A percentile compares a stretch with the other conserved stretches of the same genome.
Conservation (phyloP, 1,140 invertebrate genomes). For the Drosophila nasuta region DNA sequence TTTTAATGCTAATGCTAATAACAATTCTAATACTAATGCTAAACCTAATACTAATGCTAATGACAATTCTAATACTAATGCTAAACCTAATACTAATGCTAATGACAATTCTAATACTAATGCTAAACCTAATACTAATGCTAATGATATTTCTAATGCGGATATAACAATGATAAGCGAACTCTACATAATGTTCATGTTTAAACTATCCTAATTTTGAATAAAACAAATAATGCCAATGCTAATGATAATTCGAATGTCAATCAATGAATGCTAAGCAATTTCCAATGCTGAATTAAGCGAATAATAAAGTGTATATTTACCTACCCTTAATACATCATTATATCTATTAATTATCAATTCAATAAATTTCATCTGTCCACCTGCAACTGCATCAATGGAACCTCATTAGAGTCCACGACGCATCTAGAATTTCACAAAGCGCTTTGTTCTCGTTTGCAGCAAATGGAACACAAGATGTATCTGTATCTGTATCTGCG, state of each 20-base stretch:
- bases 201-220: no score
- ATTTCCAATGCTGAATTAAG: neutral
- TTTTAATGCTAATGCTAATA: no score
- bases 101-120: no score
- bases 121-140: no score
- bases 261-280: neutral
- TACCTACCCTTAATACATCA: neutral
- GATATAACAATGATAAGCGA: no score
- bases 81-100: no score
- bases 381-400: neutral
- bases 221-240: neutral
- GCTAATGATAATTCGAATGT: neutral
- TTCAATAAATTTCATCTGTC: slow-evolving; percentile 11
- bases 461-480: slow-evolving; percentile 9
- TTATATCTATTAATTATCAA: neutral
- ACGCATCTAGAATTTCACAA: slow-evolving; percentile 13
- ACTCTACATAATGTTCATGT: no score
- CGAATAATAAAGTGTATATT: neutral
- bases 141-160: no score
- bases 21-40: no score
- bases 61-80: neutral
- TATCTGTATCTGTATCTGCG: neutral
- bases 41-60: neutral
- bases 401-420: slow-evolving; percentile 18
- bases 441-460: slow-evolving; percentile 17